Conservation (phyloP, 2,888 invertebrate species). For the Mactromeris polynyma region DNA sequence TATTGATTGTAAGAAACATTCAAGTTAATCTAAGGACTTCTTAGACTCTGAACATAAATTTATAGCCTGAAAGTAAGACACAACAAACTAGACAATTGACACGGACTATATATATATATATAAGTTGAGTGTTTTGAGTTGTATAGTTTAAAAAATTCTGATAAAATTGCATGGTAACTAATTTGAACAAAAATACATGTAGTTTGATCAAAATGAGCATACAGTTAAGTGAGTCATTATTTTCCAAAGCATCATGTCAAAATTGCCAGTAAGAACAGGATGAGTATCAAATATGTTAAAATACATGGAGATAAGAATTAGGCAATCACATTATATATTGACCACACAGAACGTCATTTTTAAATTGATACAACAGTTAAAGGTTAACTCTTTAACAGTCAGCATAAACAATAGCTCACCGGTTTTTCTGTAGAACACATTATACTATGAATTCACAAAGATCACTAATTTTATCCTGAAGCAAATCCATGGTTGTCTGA, state of each 20-base stretch:
- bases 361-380: too few species aligned
- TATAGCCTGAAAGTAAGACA: not conserved
- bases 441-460: not conserved
- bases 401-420: not conserved
- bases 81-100: not conserved
- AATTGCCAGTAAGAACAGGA: too few species aligned
- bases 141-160: not conserved
- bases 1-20: not conserved
- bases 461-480: not conserved
- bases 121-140: not conserved
- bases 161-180: not conserved
- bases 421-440: not conserved
- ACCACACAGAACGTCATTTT: too few species aligned
- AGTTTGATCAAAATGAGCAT: not conserved
- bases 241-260: too few species aligned
- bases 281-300: too few species aligned
- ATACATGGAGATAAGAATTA: too few species aligned
- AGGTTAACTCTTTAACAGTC: not conserved
- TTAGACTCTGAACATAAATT: not conserved
- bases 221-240: not conserved
- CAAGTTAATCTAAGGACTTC: not conserved
- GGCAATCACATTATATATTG: too few species aligned
- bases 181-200: not conserved
- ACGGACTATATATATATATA: not conserved
- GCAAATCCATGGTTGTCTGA: not conserved